Conservation (phyloP, 1,140 invertebrate species). For the Lordiphosa clarofinis region DNA sequence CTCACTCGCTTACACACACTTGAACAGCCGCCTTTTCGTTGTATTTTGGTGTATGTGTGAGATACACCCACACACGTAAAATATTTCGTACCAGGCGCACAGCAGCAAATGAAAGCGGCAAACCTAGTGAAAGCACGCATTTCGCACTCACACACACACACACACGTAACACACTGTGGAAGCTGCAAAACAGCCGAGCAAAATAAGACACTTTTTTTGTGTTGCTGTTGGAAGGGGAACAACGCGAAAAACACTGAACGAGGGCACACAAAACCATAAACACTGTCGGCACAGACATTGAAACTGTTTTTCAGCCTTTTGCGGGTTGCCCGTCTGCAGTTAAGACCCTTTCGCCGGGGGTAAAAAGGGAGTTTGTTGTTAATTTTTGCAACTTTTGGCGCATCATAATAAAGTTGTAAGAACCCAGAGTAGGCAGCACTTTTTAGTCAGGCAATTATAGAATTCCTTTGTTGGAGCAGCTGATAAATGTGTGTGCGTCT, state of each 20-base stretch:
- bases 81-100: conserved; percentile 64
- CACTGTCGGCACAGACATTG: conserved; percentile 37
- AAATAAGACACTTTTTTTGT: conserved; percentile 36
- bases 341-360: conserved; percentile 25
- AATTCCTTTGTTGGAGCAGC: conserved; percentile 5
- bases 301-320: conserved; percentile 45
- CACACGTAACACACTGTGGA: conserved; percentile 24
- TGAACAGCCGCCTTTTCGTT: not conserved
- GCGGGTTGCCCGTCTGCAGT: conserved; percentile 27
- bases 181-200: conserved; percentile 34
- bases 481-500: conserved; percentile 5
- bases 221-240: conserved; percentile 1
- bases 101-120: conserved; percentile 31
- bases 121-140: conserved; percentile 36
- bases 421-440: conserved; percentile 52
- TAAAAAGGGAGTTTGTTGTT: conserved; percentile 28
- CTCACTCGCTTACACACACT: conserved; percentile 8
- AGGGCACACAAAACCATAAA: not conserved
- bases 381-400: conserved; percentile 65
- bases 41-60: conserved; percentile 34
- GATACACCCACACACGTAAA: conserved; percentile 66
- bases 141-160: conserved; percentile 17
- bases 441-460: conserved; percentile 13
- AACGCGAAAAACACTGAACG: conserved; percentile 2
- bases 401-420: conserved; percentile 70